These are phyloP conservation scores for Psephotus haematonotus DNA, from an alignment of 2,113 vertebrate genomes.

Conservation along the genomic window DNA sequence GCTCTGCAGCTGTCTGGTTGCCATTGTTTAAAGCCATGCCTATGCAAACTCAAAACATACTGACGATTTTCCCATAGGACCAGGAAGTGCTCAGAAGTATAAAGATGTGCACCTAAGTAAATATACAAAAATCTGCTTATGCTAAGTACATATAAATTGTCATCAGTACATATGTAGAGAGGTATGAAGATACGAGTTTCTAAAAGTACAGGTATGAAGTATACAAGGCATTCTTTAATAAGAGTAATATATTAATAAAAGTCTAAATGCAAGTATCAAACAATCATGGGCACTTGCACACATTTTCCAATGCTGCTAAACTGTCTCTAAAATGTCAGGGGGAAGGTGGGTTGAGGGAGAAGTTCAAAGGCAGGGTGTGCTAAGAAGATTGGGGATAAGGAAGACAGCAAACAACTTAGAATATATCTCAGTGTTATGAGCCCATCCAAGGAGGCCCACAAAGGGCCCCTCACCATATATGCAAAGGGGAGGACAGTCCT, in stretches of 20 bases:
- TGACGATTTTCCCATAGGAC: background rate
- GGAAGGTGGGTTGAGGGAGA: background rate
- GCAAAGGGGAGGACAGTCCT: too few relatives aligned
- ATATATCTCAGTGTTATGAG: background rate
- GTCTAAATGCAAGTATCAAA: background rate
- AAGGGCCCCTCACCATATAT: fast-evolving
- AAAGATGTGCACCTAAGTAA: background rate
- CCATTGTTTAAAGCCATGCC: background rate
- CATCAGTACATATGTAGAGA: background rate
- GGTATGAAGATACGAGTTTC: background rate
- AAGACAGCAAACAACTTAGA: background rate
- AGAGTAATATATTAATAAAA: background rate
- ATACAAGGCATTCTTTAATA: background rate
- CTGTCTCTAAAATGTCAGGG: fast-evolving
- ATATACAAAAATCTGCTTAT: background rate
- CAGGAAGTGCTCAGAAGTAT: background rate
- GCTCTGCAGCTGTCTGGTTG: background rate
- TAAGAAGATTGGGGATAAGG: background rate
- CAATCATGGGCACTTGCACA: background rate
- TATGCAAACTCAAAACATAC: background rate
- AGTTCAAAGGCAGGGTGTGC: background rate
- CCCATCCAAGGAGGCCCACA: background rate
- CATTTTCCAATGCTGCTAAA: background rate
- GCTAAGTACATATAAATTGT: background rate
- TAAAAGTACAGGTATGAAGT: background rate